Evolutionary conservation across 2,113 vertebrate genomes (phyloP).

Genomic region (Cebidichthys violaceus): DNA sequence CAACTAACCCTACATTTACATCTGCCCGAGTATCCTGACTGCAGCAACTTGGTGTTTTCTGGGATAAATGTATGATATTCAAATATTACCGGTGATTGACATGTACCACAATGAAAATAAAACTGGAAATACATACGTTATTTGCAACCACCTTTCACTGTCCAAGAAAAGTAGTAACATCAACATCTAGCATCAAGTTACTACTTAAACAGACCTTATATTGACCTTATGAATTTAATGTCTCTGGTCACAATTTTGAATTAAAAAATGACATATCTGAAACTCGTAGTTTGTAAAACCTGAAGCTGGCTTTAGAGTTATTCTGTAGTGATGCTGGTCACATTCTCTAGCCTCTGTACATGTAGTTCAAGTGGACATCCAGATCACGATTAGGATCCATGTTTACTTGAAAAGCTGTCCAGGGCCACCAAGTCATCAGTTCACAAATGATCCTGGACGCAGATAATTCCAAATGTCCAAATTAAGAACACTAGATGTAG

Average conservation of each 20-base stretch:
- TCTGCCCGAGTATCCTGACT: not conserved
- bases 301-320: not conserved
- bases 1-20: constrained; percentile 26
- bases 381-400: not conserved
- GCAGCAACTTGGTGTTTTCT: not conserved
- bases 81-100: not conserved
- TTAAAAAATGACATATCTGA: not conserved
- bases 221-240: not conserved
- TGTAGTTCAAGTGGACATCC: not conserved
- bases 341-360: not conserved
- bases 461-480: not conserved
- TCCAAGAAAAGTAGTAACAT: not conserved
- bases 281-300: not conserved
- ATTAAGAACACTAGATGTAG: not conserved
- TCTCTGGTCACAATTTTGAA: not conserved
- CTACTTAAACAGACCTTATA: not conserved
- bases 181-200: not conserved
- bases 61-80: not conserved
- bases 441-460: not conserved
- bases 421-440: not conserved
- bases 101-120: not conserved
- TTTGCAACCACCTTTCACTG: not conserved
- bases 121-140: not conserved
- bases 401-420: not conserved
- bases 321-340: not conserved